phyloP scores from a whole-genome alignment of 2,888 invertebrate genomes.

The Aphodius granarius region DNA sequence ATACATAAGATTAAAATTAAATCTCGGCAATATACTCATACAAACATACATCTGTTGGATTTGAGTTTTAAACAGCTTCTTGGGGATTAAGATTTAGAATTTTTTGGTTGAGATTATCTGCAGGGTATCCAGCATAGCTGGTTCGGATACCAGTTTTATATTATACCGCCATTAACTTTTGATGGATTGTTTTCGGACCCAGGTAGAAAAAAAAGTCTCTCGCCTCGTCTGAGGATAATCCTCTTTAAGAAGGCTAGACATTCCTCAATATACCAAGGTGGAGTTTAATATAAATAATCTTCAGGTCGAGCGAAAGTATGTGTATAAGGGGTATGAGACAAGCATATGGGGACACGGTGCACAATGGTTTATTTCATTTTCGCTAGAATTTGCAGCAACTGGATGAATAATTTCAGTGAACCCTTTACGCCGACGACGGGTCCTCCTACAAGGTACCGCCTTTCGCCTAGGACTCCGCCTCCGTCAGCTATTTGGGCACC shows the following conservation, averaged over 20 bases:
- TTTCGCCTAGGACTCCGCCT: constrained; percentile 51
- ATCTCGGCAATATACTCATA: not conserved
- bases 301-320: not conserved
- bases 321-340: not conserved
- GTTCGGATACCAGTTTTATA: not conserved
- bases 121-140: not conserved
- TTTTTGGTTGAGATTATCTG: not conserved
- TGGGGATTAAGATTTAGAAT: not conserved
- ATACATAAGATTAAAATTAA: not conserved
- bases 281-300: not conserved
- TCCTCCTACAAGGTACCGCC: constrained; percentile 51
- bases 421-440: constrained; percentile 51
- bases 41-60: not conserved
- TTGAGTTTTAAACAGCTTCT: not conserved
- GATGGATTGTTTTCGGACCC: constrained; percentile 11
- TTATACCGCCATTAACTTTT: constrained; percentile 5
- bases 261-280: not conserved
- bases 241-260: not conserved
- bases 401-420: constrained; percentile 54
- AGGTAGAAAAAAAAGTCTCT: constrained; percentile 2
- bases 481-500: constrained; percentile 48
- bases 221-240: not conserved
- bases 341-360: constrained; percentile 49
- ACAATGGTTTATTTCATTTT: constrained; percentile 47
- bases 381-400: constrained; percentile 50